Percentiles rank a stretch among this genome's conserved stretches.
phyloP scores from a whole-genome alignment of 2,113 vertebrate genomes.

The Aphyosemion australe region DNA sequence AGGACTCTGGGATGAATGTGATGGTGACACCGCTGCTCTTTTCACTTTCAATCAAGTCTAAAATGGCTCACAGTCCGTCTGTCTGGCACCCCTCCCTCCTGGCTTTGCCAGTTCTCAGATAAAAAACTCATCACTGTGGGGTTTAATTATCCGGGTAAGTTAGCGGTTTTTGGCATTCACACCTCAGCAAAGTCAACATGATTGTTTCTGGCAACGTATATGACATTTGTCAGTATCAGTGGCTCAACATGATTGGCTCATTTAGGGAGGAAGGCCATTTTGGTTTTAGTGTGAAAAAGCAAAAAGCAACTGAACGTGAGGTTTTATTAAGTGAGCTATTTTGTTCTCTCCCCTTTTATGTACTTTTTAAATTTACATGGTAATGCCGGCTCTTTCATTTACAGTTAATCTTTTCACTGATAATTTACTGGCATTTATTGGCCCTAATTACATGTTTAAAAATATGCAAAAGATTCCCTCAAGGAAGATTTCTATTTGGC shows the following conservation, averaged over 20 bases:
- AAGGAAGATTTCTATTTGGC: too few relatives aligned
- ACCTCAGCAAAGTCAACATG: neutral
- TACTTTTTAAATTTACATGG: too few relatives aligned
- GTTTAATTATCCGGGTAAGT: slow-evolving; percentile 31
- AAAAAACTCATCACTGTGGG: neutral
- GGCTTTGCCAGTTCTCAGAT: slow-evolving; percentile 26
- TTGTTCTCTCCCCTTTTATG: neutral
- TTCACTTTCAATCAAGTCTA: slow-evolving; percentile 64
- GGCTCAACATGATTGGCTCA: neutral
- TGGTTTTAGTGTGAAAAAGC: neutral
- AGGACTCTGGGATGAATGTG: slow-evolving; percentile 55
- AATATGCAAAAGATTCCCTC: neutral
- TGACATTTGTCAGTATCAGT: neutral
- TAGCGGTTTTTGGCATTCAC: slow-evolving; percentile 7
- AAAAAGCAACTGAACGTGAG: too few relatives aligned
- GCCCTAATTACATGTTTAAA: neutral
- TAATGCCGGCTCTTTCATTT: neutral
- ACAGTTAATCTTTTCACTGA: neutral
- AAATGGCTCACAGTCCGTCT: slow-evolving; percentile 45
- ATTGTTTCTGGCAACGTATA: slow-evolving; percentile 4
- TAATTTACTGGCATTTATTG: neutral
- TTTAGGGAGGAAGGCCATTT: neutral
- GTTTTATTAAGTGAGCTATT: too few relatives aligned
- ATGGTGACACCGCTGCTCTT: slow-evolving; percentile 68
- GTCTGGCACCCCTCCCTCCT: slow-evolving; percentile 25